Conservation (phyloP, 1,140 invertebrate species). For the Gryon sp. region DNA sequence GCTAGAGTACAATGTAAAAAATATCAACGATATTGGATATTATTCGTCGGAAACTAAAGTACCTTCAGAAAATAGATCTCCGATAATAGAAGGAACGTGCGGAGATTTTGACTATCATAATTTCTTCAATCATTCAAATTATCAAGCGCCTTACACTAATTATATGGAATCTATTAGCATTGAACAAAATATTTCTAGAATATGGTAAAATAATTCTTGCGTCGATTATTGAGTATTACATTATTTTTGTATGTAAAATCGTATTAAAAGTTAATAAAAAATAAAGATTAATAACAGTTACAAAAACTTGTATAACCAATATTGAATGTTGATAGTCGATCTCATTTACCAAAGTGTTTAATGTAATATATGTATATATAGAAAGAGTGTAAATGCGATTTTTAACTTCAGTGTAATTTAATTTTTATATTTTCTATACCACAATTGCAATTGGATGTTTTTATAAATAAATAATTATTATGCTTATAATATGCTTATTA, state of each 20-base stretch:
- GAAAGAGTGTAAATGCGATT: no score
- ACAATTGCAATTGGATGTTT: no score
- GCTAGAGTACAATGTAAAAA: slow-evolving; percentile 68
- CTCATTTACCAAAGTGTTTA: background rate
- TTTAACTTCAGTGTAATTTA: no score
- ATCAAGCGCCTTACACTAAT: slow-evolving; percentile 75
- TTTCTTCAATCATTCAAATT: slow-evolving; percentile 70
- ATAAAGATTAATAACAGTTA: no score
- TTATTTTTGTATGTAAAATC: no score
- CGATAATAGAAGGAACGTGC: slow-evolving; percentile 47
- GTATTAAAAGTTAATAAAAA: no score
- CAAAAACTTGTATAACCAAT: no score
- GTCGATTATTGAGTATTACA: no score
- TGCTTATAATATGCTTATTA: no score
- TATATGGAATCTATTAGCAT: slow-evolving; percentile 72
- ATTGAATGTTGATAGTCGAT: no score
- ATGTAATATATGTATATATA: slow-evolving; percentile 29
- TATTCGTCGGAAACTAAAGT: slow-evolving; percentile 59
- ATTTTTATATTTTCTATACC: background rate
- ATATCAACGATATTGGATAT: slow-evolving; percentile 61
- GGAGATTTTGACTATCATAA: slow-evolving; percentile 71
- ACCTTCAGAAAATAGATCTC: slow-evolving; percentile 63
- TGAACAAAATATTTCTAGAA: slow-evolving; percentile 74
- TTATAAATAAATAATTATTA: no score
- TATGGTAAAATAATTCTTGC: slow-evolving; percentile 71